A percentile compares a stretch with the other conserved stretches of the same genome.
phyloP scores from a whole-genome alignment of 2,113 vertebrate genomes.

The Hemicordylus capensis region DNA sequence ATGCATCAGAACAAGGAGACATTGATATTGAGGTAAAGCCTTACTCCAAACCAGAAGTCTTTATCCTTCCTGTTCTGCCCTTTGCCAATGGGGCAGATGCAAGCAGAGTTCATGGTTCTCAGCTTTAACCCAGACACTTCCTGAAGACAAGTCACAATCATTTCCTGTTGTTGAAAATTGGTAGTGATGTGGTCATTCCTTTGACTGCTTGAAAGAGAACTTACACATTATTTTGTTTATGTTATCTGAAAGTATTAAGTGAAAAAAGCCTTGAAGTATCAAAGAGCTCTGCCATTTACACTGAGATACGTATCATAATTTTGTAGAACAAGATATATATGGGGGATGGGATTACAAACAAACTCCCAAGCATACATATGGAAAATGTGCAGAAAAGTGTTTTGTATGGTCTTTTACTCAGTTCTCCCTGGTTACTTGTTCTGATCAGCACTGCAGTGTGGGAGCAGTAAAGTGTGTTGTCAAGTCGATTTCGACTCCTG shows the following conservation, averaged over 20 bases:
- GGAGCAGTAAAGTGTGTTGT: too few species aligned
- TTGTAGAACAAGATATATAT: slow-evolving; percentile 15
- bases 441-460: too few species aligned
- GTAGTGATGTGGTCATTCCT: background rate
- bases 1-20: too few species aligned
- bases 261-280: background rate
- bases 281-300: background rate
- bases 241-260: background rate
- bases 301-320: background rate
- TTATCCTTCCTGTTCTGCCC: too few species aligned
- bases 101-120: too few species aligned
- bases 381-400: slow-evolving; percentile 32
- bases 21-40: too few species aligned
- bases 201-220: background rate
- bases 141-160: background rate
- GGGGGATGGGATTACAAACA: slow-evolving; percentile 3
- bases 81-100: too few species aligned
- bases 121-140: too few species aligned
- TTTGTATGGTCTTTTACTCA: slow-evolving; percentile 19
- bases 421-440: slow-evolving; percentile 56
- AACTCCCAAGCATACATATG: slow-evolving; percentile 34
- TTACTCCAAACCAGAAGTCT: too few species aligned
- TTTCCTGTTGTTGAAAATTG: background rate
- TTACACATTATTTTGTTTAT: background rate
- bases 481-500: too few species aligned